Evolutionary conservation across 1,140 invertebrate species (phyloP).

Genomic region (Apolygus lucorum): DNA sequence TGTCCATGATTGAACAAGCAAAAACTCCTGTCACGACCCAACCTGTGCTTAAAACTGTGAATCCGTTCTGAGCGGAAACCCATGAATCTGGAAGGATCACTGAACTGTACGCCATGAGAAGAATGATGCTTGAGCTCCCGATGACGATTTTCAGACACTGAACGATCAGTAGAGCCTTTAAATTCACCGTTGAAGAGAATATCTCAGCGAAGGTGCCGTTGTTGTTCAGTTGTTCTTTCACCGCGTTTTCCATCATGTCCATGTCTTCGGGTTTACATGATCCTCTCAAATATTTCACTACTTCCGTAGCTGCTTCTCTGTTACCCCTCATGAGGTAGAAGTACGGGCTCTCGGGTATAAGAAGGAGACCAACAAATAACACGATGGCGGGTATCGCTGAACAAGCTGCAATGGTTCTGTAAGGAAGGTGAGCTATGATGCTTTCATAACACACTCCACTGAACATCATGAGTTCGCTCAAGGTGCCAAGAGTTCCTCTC

Average conservation of each 20-base stretch:
- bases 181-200: constrained; percentile 27
- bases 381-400: constrained; percentile 51
- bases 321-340: constrained; percentile 53
- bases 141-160: constrained; percentile 60
- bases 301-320: constrained; percentile 50
- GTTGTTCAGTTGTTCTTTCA: constrained; percentile 23
- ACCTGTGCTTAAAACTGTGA: constrained; percentile 18
- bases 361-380: constrained; percentile 55
- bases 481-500: constrained; percentile 49
- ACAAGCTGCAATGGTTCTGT: constrained; percentile 53
- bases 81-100: constrained; percentile 52
- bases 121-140: constrained; percentile 64
- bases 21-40: constrained; percentile 40
- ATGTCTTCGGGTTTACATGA: constrained; percentile 20
- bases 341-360: constrained; percentile 75
- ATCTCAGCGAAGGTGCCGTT: constrained; percentile 23
- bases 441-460: constrained; percentile 71
- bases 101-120: constrained; percentile 62
- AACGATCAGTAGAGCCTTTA: constrained; percentile 54
- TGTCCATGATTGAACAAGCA: constrained; percentile 36
- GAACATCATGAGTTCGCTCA: constrained; percentile 65
- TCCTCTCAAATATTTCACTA: constrained; percentile 55
- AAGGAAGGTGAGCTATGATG: constrained; percentile 61
- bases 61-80: constrained; percentile 9
- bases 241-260: constrained; percentile 30